These are phyloP conservation scores for Cavia porcellus DNA, from an alignment of 2,113 vertebrate species.

Conservation along the genomic window DNA sequence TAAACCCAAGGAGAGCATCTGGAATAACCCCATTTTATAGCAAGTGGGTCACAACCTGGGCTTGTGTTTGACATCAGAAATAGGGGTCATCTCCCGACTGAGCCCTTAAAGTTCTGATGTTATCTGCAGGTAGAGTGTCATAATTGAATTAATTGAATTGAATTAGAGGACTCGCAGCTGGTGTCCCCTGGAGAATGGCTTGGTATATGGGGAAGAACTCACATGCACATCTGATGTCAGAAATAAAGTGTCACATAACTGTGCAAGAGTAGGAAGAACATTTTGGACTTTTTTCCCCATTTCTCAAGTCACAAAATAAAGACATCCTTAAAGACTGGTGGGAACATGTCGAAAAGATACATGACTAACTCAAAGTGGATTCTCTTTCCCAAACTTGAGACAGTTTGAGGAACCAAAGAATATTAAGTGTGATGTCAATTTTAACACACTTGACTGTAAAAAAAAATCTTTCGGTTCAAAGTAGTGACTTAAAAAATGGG, in stretches of 20 bases:
- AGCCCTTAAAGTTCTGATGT: neutral
- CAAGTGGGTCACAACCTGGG: neutral
- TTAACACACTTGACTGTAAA: neutral
- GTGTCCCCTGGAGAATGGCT: neutral
- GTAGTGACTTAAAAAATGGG: neutral
- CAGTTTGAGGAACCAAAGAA: conserved; percentile 25
- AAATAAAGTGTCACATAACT: neutral
- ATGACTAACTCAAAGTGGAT: neutral
- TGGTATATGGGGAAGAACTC: neutral
- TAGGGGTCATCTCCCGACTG: neutral
- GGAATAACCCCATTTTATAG: neutral
- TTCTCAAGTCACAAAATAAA: neutral
- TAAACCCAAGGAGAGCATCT: neutral
- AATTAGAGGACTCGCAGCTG: neutral
- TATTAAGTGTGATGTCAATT: neutral
- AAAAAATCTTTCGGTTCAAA: neutral
- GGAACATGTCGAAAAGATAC: neutral
- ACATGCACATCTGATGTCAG: neutral
- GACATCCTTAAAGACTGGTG: neutral
- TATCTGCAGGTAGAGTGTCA: neutral
- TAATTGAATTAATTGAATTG: neutral
- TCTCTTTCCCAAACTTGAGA: neutral
- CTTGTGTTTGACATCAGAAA: neutral
- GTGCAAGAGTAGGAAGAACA: neutral
- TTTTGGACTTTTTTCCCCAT: neutral